Conservation (phyloP, 2,113 vertebrate species). For the Callocephalon fimbriatum region DNA sequence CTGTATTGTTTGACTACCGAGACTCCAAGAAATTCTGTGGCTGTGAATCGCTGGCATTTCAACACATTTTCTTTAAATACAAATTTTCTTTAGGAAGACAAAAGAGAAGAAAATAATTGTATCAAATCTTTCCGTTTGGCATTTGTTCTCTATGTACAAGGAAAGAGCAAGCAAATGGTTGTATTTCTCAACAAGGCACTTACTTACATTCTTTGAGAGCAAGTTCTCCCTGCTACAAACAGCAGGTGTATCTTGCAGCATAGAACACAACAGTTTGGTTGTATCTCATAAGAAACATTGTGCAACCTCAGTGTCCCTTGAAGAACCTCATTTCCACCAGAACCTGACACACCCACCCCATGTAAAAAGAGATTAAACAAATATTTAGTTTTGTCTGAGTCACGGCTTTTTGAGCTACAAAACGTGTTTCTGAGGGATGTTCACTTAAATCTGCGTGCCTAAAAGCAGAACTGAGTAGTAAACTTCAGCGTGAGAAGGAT, state of each 20-base stretch:
- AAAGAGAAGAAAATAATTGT: neutral
- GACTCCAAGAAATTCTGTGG: neutral
- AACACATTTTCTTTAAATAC: neutral
- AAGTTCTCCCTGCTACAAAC: neutral
- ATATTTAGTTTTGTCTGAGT: slow-evolving; percentile 28
- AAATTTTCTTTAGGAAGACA: neutral
- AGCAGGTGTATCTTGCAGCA: neutral
- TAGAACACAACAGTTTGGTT: neutral
- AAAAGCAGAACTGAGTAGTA: neutral
- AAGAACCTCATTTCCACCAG: slow-evolving; percentile 1
- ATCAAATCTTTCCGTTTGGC: neutral
- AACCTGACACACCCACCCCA: neutral
- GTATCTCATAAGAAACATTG: neutral
- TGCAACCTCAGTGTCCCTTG: neutral
- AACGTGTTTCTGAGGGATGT: neutral
- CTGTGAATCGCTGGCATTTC: neutral
- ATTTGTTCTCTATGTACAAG: neutral
- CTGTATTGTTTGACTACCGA: neutral
- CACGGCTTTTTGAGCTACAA: neutral
- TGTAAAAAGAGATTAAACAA: slow-evolving; percentile 47
- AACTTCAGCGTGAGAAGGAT: neutral
- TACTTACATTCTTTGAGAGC: neutral
- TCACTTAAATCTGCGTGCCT: neutral
- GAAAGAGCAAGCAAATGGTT: neutral
- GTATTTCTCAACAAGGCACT: neutral